Conservation (phyloP, 2,888 invertebrate species). For the Clivina fossor region DNA sequence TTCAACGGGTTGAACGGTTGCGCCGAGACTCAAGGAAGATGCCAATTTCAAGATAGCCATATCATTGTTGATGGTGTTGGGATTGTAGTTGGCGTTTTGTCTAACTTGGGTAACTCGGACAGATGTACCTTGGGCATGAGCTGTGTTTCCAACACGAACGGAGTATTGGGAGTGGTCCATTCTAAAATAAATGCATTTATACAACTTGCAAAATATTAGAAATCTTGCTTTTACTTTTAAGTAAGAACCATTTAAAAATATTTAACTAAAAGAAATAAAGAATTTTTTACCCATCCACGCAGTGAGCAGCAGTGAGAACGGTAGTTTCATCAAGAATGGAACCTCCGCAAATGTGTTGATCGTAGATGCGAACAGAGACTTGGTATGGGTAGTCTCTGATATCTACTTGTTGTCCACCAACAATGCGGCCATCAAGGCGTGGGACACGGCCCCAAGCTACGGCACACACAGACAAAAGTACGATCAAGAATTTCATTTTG, state of each 20-base stretch:
- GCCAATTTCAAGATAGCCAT: slow-evolving; percentile 16
- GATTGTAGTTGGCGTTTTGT: slow-evolving; percentile 1
- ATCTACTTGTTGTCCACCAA: not conserved
- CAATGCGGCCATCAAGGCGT: slow-evolving; percentile 9
- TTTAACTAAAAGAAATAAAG: not conserved
- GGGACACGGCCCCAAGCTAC: slow-evolving; percentile 1
- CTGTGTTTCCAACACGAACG: slow-evolving; percentile 4
- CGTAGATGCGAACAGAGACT: not conserved
- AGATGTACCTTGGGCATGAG: not conserved
- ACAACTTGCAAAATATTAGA: not conserved
- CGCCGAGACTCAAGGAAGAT: not conserved
- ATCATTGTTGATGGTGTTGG: not conserved
- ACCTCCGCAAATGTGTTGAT: not conserved
- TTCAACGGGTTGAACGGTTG: not conserved
- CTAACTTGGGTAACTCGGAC: not conserved
- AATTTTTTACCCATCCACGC: not conserved
- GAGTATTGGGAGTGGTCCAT: slow-evolving; percentile 19
- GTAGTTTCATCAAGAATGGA: not conserved
- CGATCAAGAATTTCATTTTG: slow-evolving; percentile 6
- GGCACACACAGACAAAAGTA: not conserved
- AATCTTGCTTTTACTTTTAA: not conserved
- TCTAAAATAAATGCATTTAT: not conserved
- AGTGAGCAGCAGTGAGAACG: not conserved
- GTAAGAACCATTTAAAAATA: too few relatives aligned
- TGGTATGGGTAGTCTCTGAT: not conserved